Evolutionary conservation across 2,888 invertebrate genomes (phyloP).

Genomic region (Clistopyga incitator): DNA sequence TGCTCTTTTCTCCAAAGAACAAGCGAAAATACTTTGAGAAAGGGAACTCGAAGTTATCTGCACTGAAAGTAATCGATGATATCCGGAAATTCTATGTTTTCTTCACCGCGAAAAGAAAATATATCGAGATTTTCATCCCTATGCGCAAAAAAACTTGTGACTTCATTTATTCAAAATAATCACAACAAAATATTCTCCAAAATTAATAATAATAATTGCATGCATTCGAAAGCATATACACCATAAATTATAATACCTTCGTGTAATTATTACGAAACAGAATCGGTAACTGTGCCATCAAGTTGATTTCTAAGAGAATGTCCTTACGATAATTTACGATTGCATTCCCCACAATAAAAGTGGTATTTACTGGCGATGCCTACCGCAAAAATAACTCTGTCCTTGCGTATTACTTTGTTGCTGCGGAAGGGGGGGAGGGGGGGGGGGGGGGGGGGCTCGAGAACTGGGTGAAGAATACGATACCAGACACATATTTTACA

Average conservation of each 20-base stretch:
- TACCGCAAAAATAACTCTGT: conserved; percentile 59
- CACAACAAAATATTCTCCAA: no score
- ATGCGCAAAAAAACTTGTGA: no score
- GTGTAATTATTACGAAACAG: no score
- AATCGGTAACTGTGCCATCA: neutral
- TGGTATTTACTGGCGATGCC: conserved; percentile 36
- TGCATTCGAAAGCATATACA: no score
- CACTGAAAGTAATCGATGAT: conserved; percentile 8
- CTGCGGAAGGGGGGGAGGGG: conserved; percentile 12
- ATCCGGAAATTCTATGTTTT: neutral
- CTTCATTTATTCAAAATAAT: no score
- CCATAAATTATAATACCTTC: no score
- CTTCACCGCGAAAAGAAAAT: conserved; percentile 11
- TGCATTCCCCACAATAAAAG: conserved; percentile 35
- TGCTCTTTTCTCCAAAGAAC: neutral
- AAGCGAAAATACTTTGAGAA: conserved; percentile 25
- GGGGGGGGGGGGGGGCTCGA: conserved; percentile 54
- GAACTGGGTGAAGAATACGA: conserved; percentile 83
- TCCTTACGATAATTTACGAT: neutral
- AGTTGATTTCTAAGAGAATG: neutral
- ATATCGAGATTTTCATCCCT: neutral
- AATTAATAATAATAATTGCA: neutral
- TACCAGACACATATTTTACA: conserved; percentile 83
- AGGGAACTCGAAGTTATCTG: conserved; percentile 47
- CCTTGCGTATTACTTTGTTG: conserved; percentile 45